Conservation (phyloP, 2,888 invertebrate genomes). For the Acanthacorydalis orientalis region DNA sequence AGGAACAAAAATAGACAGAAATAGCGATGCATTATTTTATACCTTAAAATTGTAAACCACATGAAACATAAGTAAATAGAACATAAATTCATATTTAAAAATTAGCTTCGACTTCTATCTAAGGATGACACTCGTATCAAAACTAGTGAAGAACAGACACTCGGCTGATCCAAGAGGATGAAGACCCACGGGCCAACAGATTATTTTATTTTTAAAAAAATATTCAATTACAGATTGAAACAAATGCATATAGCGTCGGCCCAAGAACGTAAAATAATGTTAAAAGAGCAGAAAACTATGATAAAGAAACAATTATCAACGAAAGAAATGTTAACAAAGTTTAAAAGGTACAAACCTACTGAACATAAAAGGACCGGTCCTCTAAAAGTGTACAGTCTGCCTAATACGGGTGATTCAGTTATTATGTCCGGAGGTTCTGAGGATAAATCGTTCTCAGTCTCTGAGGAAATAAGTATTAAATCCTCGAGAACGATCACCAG, state of each 20-base stretch:
- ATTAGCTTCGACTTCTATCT: too few species aligned
- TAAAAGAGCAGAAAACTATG: slow-evolving; percentile 33
- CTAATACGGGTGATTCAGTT: slow-evolving; percentile 23
- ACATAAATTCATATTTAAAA: too few species aligned
- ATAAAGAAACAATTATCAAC: slow-evolving; percentile 33
- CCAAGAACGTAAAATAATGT: slow-evolving; percentile 31
- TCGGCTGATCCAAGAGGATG: too few species aligned
- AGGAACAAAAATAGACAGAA: too few species aligned
- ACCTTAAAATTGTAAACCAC: too few species aligned
- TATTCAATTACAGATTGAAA: slow-evolving; percentile 25
- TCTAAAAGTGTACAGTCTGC: slow-evolving; percentile 31
- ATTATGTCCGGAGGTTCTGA: slow-evolving; percentile 7
- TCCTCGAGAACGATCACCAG: not conserved
- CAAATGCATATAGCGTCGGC: slow-evolving; percentile 34
- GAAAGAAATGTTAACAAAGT: slow-evolving; percentile 29
- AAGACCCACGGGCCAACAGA: too few species aligned
- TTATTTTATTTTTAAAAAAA: not conserved
- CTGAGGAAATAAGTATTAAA: slow-evolving; percentile 1
- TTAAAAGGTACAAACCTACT: slow-evolving; percentile 27
- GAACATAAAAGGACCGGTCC: slow-evolving; percentile 29
- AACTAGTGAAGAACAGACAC: too few species aligned
- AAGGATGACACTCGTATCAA: too few species aligned
- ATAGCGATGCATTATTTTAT: not conserved
- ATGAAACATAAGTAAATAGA: too few species aligned
- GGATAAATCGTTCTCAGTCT: not conserved